These are phyloP conservation scores for Seriola dumerili DNA, from an alignment of 2,113 vertebrate species.

Conservation along the genomic window DNA sequence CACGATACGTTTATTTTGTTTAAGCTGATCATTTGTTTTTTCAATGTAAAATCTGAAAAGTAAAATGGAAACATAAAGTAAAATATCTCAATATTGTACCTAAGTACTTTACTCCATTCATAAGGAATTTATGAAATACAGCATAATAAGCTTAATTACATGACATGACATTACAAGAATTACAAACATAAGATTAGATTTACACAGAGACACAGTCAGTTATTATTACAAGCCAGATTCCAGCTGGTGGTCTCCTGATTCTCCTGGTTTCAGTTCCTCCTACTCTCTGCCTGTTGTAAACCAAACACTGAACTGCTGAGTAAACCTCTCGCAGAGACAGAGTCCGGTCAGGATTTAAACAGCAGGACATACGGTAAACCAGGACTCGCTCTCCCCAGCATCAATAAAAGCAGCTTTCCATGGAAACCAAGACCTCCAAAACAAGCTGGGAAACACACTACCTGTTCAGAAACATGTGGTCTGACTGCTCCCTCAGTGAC, in stretches of 20 bases:
- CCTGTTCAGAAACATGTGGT: constrained; percentile 25
- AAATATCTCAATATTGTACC: too few species aligned
- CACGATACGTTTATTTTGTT: too few species aligned
- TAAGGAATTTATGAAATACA: too few species aligned
- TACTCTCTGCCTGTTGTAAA: background rate
- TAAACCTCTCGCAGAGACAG: background rate
- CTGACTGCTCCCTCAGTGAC: background rate
- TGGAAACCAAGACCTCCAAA: constrained; percentile 15
- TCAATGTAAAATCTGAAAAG: too few species aligned
- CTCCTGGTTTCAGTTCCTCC: background rate
- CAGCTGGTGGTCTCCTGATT: background rate
- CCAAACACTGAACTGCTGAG: constrained; percentile 9
- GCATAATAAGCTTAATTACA: too few species aligned
- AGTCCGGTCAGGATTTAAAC: background rate
- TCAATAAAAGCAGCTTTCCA: background rate
- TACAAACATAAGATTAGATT: too few species aligned
- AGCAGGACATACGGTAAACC: background rate
- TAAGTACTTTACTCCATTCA: too few species aligned
- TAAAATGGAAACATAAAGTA: too few species aligned
- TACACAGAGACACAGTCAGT: background rate
- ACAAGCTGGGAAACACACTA: constrained; percentile 3
- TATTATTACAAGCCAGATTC: too few species aligned
- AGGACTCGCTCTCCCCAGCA: background rate
- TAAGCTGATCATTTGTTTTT: too few species aligned
- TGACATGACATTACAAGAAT: too few species aligned